These are phyloP conservation scores for Capreolus pygargus DNA, from an alignment of 2,113 vertebrate species.

Conservation along the genomic window DNA sequence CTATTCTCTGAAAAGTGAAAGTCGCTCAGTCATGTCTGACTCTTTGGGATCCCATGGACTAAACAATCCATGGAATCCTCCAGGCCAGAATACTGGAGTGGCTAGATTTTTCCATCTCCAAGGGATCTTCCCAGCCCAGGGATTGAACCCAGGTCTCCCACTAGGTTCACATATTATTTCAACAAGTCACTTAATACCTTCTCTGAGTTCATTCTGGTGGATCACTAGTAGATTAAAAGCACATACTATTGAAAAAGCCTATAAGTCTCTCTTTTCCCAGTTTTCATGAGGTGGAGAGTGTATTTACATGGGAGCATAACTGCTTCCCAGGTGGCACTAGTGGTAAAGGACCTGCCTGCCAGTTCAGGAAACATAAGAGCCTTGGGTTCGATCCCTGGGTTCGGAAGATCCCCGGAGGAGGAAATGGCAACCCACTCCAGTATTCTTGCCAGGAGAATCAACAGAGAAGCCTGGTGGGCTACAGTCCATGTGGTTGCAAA, in stretches of 20 bases:
- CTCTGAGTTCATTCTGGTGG: background rate
- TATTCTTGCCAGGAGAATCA: background rate
- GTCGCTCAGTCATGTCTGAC: rapidly evolving
- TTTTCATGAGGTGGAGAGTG: background rate
- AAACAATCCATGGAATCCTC: background rate
- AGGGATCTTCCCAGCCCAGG: background rate
- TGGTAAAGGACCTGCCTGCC: background rate
- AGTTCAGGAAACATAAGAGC: background rate
- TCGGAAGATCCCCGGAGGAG: background rate
- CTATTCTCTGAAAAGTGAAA: background rate
- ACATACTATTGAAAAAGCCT: background rate
- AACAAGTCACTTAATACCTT: background rate
- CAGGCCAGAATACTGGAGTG: background rate
- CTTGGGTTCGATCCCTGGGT: background rate
- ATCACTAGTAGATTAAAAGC: background rate
- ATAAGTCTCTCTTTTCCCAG: background rate
- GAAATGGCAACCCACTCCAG: background rate
- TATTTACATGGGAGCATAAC: background rate
- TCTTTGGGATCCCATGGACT: background rate
- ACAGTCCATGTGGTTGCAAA: background rate
- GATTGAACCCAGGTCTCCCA: background rate
- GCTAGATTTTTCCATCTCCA: background rate
- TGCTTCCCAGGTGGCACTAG: background rate
- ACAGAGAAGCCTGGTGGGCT: background rate
- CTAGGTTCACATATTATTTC: background rate